Evolutionary conservation across 2,113 vertebrate genomes (phyloP).

Genomic region (Carlito syrichta): DNA sequence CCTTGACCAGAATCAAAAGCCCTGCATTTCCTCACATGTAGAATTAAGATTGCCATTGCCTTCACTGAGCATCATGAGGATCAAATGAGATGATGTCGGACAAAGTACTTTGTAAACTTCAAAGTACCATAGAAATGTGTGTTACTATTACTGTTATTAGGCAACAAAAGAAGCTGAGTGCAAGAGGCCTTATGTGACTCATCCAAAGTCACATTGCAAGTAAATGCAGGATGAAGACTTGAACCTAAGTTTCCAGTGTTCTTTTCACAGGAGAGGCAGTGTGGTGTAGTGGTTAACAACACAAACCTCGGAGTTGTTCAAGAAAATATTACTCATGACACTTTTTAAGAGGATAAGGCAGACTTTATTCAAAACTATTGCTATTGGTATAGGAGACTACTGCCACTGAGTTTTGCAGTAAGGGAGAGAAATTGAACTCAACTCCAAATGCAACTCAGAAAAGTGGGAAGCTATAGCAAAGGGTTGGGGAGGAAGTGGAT

Average conservation of each 20-base stretch:
- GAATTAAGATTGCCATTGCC: background rate
- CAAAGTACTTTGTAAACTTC: background rate
- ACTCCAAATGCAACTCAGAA: background rate
- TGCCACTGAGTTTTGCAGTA: background rate
- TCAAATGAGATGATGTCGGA: background rate
- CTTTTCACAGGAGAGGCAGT: background rate
- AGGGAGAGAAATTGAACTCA: background rate
- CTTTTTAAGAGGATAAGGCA: background rate
- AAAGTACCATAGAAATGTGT: background rate
- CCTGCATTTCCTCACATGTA: background rate
- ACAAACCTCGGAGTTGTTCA: background rate
- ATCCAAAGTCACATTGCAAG: background rate
- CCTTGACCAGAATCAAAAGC: background rate
- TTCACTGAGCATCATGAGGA: background rate
- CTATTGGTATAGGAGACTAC: background rate
- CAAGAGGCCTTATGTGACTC: background rate
- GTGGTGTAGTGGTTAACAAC: background rate
- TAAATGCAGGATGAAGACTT: background rate
- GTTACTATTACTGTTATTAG: background rate
- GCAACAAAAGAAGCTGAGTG: constrained; percentile 18
- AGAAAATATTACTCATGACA: background rate
- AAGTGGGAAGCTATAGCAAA: background rate
- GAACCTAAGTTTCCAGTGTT: background rate
- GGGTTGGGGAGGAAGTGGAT: too few species aligned
- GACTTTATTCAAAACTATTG: background rate